A percentile compares a stretch with the other conserved stretches of the same genome.
These are phyloP conservation scores for Calyptommatus sinebrachiatus DNA, from an alignment of 2,113 vertebrate species.

Conservation along the genomic window DNA sequence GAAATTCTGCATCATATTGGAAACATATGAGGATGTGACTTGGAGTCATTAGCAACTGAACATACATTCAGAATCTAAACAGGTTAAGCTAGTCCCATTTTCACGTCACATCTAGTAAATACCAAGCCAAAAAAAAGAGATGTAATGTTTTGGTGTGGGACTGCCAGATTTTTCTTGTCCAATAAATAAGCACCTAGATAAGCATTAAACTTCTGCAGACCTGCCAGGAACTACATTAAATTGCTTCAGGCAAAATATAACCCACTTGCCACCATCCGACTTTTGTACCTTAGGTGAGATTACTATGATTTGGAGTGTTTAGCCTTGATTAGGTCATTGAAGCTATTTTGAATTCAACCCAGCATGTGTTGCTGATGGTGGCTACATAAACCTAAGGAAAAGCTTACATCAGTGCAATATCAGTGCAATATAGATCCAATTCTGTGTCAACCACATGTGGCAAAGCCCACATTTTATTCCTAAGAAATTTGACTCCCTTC, in stretches of 20 bases:
- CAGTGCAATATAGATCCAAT: background rate
- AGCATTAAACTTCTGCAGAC: background rate
- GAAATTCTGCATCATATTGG: background rate
- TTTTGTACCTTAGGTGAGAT: background rate
- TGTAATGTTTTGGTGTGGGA: background rate
- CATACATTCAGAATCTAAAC: background rate
- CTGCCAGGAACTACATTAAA: background rate
- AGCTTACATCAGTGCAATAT: too few species aligned
- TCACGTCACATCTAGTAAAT: background rate
- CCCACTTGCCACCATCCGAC: background rate
- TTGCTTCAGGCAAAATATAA: background rate
- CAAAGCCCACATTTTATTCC: background rate
- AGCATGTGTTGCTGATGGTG: background rate
- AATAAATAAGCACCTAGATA: background rate
- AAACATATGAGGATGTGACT: background rate
- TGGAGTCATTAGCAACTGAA: background rate
- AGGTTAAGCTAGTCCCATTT: background rate
- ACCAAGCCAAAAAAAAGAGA: background rate
- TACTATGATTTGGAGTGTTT: background rate
- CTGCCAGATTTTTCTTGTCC: background rate
- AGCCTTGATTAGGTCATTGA: background rate
- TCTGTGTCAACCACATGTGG: background rate
- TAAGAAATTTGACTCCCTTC: background rate
- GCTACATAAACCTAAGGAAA: background rate
- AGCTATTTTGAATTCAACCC: background rate